Conservation (phyloP, 2,888 invertebrate genomes). For the Tinea trinotella region DNA sequence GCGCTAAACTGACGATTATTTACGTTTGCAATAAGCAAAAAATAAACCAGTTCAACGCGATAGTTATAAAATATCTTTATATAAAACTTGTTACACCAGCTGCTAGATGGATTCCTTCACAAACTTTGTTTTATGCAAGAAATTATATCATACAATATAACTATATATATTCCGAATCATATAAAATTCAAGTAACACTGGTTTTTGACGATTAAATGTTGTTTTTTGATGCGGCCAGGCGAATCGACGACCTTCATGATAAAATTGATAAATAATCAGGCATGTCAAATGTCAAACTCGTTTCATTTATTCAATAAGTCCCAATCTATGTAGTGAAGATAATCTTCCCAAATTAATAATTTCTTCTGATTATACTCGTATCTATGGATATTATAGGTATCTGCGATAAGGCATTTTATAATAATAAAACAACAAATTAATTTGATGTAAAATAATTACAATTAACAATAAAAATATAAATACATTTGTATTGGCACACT, state of each 20-base stretch:
- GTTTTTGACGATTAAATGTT: too few species aligned
- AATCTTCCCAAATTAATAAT: too few species aligned
- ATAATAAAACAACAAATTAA: background rate
- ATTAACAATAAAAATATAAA: background rate
- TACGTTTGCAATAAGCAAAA: constrained; percentile 11
- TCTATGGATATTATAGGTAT: too few species aligned
- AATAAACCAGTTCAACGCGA: constrained; percentile 3
- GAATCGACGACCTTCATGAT: too few species aligned
- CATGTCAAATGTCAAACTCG: constrained; percentile 2
- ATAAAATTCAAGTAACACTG: too few species aligned
- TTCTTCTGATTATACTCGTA: too few species aligned
- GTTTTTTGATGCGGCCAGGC: too few species aligned
- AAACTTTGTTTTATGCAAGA: background rate
- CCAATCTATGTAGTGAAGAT: background rate
- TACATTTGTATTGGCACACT: background rate
- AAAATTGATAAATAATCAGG: too few species aligned
- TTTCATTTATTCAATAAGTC: background rate
- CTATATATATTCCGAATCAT: too few species aligned
- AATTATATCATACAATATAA: too few species aligned
- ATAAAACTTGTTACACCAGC: background rate
- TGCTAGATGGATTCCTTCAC: background rate
- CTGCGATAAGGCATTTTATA: too few species aligned
- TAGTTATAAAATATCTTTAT: constrained; percentile 2
- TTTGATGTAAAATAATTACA: background rate
- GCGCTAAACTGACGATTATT: constrained; percentile 1